Conservation (phyloP, 2,113 vertebrate genomes). For the Neodon shergylaensis region DNA sequence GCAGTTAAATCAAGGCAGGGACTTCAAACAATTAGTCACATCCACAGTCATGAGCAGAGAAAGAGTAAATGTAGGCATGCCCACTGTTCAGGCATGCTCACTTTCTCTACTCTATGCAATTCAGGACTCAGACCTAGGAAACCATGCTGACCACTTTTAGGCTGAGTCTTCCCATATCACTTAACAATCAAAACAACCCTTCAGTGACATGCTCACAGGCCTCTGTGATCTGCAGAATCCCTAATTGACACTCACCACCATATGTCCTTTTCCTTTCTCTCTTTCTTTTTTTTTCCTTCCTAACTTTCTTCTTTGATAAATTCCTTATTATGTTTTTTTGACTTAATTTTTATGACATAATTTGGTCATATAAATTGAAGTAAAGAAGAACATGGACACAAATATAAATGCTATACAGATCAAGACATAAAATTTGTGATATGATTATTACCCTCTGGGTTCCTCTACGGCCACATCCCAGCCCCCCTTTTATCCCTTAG, state of each 20-base stretch:
- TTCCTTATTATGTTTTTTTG: background rate
- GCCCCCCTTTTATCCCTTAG: background rate
- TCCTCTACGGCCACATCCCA: background rate
- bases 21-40: background rate
- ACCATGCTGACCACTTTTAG: background rate
- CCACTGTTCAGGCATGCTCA: background rate
- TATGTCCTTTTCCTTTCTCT: background rate
- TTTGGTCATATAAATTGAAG: background rate
- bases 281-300: too few species aligned
- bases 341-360: background rate
- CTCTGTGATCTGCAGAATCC: background rate
- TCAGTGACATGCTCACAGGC: background rate
- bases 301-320: background rate
- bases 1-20: background rate
- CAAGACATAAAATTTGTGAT: background rate
- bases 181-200: background rate
- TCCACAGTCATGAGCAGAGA: background rate
- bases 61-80: background rate
- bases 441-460: background rate
- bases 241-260: background rate
- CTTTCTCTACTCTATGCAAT: background rate
- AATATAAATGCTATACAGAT: background rate
- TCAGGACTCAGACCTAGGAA: background rate
- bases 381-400: background rate
- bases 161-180: too few species aligned